Conservation (phyloP, 2,797 vertebrate genomes). For the Alca torda region DNA sequence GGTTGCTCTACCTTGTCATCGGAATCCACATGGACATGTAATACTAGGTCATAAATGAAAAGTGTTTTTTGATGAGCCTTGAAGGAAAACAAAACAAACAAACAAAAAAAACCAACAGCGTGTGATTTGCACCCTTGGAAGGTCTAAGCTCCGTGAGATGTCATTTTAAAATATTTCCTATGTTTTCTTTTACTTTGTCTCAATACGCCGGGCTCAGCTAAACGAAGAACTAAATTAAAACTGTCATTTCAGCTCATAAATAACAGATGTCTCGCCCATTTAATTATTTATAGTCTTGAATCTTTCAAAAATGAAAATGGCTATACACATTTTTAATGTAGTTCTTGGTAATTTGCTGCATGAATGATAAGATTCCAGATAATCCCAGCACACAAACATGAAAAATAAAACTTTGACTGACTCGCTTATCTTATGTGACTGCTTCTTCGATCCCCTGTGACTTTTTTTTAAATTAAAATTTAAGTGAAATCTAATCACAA, state of each 20-base stretch:
- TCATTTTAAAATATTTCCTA: constrained; percentile 70
- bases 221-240: constrained; percentile 84
- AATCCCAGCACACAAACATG: constrained; percentile 82
- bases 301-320: constrained; percentile 85
- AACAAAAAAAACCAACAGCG: background rate
- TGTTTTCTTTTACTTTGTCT: constrained; percentile 73
- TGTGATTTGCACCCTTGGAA: constrained; percentile 58
- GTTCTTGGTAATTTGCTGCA: constrained; percentile 83
- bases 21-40: constrained; percentile 2
- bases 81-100: constrained; percentile 38
- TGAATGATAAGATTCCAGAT: constrained; percentile 83
- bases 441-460: constrained; percentile 72
- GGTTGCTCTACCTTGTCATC: background rate
- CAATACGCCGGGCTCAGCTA: constrained; percentile 72
- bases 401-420: constrained; percentile 77
- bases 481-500: constrained; percentile 81
- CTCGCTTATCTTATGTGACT: constrained; percentile 72
- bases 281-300: constrained; percentile 88
- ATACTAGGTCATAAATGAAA: constrained; percentile 9
- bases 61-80: constrained; percentile 50
- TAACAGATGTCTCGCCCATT: constrained; percentile 86
- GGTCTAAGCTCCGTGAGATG: constrained; percentile 4
- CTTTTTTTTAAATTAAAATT: constrained; percentile 79
- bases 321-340: constrained; percentile 86
- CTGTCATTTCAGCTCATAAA: constrained; percentile 88